Evolutionary conservation across 2,888 invertebrate species (phyloP), one percentile per base, ranked within the genome.

Genomic region (Villa cingulata): DNA sequence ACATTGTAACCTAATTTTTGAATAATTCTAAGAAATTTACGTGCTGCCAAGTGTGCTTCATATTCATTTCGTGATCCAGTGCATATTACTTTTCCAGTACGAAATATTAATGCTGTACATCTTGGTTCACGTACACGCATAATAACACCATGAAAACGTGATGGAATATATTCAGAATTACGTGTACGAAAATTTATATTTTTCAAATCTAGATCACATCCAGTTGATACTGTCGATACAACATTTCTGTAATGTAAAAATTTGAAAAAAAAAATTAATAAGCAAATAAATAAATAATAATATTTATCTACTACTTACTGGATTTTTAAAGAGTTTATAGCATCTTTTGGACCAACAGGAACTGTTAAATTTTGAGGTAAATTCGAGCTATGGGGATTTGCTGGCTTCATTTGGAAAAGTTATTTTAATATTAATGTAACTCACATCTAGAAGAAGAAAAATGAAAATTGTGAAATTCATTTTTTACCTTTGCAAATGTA

Each of bases 1-100:
- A 85, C 86, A 55, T 76, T 75, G 68, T 86, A 87, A 45, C 86
- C 86, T 45, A 88, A 68, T 68, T 86, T 87, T 58, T 88, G 86
- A 57, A 88, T 83, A 58, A 88, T 88, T 57, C 86, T 75, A 37
- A 86, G 86, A 71, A 86, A 87, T 68, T 88, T 88, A 50, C 86
- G 78, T 0, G 86, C 80, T 10, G 86, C 86, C 52, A 88, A 63
- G 51, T 83, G 72, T 0, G 85, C 83, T 58, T 86, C 84, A 53
- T 82, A 80, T 68, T 87, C 87, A 66, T 83, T 85, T 63, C 83
- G 82, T 9, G 86, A 83, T 14, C 88, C 88, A 0, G 87, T 87
- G 58, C 86, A 84, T 1, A 88, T 84, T 45, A 88, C 74, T 72
- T 87, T 88, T 1, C 87, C 87, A 9, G 86, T 85, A 56, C 78